A percentile compares a stretch with the other conserved stretches of the same genome.
These are phyloP conservation scores for Dicaeum eximium DNA, from an alignment of 2,113 vertebrate species.

Conservation along the genomic window DNA sequence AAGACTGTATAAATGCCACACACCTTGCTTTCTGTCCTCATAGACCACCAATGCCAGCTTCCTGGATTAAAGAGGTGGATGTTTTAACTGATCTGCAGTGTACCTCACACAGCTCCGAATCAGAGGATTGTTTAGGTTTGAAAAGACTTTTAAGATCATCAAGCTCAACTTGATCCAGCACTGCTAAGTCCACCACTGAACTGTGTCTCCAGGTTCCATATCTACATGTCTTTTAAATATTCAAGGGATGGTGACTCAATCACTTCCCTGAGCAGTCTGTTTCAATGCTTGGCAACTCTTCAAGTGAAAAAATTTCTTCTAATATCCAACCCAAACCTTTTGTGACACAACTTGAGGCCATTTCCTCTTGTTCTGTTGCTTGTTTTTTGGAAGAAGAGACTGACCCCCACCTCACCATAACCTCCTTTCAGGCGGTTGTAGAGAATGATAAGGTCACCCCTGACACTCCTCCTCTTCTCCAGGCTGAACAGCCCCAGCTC, in stretches of 20 bases:
- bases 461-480: neutral
- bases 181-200: neutral
- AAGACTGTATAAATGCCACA: neutral
- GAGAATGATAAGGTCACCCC: neutral
- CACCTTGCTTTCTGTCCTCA: neutral
- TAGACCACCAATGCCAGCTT: neutral
- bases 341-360: neutral
- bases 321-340: neutral
- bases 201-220: neutral
- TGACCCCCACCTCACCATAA: neutral
- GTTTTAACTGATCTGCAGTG: neutral
- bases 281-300: neutral
- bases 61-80: neutral
- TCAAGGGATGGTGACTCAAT: neutral
- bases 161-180: neutral
- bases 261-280: neutral
- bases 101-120: neutral
- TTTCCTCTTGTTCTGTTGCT: neutral
- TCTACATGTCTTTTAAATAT: neutral
- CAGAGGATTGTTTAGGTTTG: neutral
- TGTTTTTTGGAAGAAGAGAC: neutral
- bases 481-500: neutral
- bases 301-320: neutral
- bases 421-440: neutral
- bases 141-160: neutral